Base-by-base conservation (phyloP, 2,113 vertebrate genomes). In the Rhabdomys dilectus region DNA sequence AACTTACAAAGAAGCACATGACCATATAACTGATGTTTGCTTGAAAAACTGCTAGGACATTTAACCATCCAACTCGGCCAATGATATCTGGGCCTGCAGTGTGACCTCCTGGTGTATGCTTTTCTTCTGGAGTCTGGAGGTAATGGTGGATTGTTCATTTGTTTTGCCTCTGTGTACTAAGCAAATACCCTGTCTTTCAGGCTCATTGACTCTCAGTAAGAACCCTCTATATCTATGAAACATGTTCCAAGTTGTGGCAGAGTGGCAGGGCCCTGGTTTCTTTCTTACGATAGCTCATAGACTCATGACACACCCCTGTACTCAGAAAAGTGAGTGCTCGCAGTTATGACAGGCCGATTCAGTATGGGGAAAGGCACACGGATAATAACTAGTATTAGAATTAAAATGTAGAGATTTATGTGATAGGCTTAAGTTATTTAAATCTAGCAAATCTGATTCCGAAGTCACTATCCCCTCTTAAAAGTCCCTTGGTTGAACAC, bases 131-230 rank as follows among this genome's bases (percentile, higher is more conserved):
- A 81, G 91, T 93, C 48, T 95, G 39, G 72, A 62, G 42, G 48
- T 51, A 77, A 13, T 78, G 4, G 17, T 68, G 24, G 53, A 64
- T 42, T 91, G 3, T 91, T 94, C 89, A 92, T 62, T 81, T 72
- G 76, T 56, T 95, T 95, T 75, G 8, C 58, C 86, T 94, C 62
- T 93, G 34, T n/a, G 17, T 96, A 80, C 42, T 92, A 70, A 94
- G 88, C 60, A 94, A 93, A 77, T 64, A 84, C 62, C 24, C 34
- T 64, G 48, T 53, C 60, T 73, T 92, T 51, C 94, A 77, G 60
- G 81, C 19, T 91, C 72, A 56, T 31, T 84, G 68, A 77, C n/a
- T 36, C 39, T 87, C 51, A 53, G 70, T 90, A 62, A 95, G 82
- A 93, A 73, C 17, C 4, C 2, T 39, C 75, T 21, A 19, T 78